These are phyloP conservation scores for Columba janthina DNA, from an alignment of 2,113 vertebrate species.

Conservation along the genomic window DNA sequence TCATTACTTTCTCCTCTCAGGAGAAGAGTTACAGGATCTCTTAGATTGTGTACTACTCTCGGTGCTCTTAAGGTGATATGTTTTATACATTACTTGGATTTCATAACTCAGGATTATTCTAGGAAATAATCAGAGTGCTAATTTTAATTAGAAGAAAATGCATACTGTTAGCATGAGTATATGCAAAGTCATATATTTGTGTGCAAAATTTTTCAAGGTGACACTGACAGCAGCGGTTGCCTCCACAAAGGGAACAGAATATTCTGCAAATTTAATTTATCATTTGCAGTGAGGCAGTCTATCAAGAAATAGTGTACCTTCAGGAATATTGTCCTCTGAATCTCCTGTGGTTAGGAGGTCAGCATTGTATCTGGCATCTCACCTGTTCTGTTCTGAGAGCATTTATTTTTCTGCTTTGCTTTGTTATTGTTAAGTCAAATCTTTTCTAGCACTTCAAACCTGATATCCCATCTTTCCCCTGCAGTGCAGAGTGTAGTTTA, in stretches of 20 bases:
- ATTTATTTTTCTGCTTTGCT: background rate
- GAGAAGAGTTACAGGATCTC: background rate
- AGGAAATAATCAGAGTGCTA: background rate
- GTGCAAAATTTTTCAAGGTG: constrained; percentile 2
- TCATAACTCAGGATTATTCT: background rate
- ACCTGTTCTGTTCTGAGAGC: background rate
- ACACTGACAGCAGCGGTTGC: background rate
- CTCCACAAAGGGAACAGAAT: background rate
- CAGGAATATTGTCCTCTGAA: background rate
- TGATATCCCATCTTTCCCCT: background rate
- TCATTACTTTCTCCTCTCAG: background rate
- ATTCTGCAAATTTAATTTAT: background rate
- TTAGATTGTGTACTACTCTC: background rate
- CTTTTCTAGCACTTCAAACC: background rate
- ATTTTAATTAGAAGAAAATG: constrained; percentile 6
- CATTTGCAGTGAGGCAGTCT: background rate
- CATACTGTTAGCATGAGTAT: constrained; percentile 9
- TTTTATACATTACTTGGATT: constrained; percentile 36
- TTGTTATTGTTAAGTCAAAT: background rate
- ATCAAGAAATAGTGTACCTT: background rate
- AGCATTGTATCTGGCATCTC: background rate
- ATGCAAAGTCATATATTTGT: background rate
- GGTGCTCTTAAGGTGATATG: background rate
- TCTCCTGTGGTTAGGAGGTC: background rate
- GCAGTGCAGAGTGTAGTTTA: background rate